Base-by-base conservation (phyloP, 2,113 vertebrate genomes). In the Pseudorasbora parva region DNA sequence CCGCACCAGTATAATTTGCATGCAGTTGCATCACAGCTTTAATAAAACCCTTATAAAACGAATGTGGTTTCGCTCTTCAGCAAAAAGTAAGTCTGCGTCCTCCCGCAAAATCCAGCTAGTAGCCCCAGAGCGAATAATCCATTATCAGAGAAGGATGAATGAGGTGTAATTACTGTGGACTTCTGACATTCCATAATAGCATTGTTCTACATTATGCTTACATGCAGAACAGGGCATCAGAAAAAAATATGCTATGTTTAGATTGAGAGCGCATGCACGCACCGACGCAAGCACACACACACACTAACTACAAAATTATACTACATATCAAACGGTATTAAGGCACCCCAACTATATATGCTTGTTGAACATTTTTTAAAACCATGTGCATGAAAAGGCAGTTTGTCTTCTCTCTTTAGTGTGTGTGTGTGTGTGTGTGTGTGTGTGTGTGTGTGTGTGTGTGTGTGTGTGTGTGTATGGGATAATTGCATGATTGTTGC, bases 161-260 rank as follows among this genome's bases (percentile, higher is more conserved):
- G 78, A 80, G 43, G 60, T 51, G 25, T 66, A 80, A 80, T 80
- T 80, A 80, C 59, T 49, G 41, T 66, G 27, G 43, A 62, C 47
- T 56, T 51, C 33, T 69, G n/a, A 82, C 75, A 73, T 77, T 41
- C 73, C 37, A 60, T 85, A 82, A 81, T 76, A 77, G 15, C 19
- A 8, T 23, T 66, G 56, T 15, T 73, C 81, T n/a, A 27, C 82
- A 57, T 74, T 64, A 64, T 45, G n/a, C 72, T 60, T 51, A 19
- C 68, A 45, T n/a, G 78, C 76, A 9, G 23, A 78, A 78, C n/a
- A 45, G n/a, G 76, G 23, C 60, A 47, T 66, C 25, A 12, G 43
- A 66, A 51, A 66, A 51, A 51, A 80, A 49, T 43, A 66, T 59
- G 41, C 11, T 47, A 0, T 25, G 41, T 47, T 72, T 47, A 72